Conservation (phyloP, 1,140 invertebrate species). For the Trichonephila clavata region DNA sequence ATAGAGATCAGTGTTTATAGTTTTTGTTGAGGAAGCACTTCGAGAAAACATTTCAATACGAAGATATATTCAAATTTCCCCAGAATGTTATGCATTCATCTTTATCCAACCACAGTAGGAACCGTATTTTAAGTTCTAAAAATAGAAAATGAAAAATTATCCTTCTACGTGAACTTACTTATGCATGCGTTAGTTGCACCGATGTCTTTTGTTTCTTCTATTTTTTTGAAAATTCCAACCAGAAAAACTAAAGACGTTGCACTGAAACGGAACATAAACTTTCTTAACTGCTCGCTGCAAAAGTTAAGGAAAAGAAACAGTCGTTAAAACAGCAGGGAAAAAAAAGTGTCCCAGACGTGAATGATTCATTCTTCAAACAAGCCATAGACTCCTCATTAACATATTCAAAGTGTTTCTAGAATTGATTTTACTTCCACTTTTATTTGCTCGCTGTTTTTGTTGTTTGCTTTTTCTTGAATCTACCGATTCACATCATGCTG, state of each 20-base stretch:
- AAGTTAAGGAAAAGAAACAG: slow-evolving; percentile 35
- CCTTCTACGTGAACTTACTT: not conserved
- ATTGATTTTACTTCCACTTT: slow-evolving; percentile 38
- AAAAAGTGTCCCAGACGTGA: slow-evolving; percentile 40
- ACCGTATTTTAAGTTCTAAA: not conserved
- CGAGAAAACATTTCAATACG: not conserved
- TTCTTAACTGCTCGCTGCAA: slow-evolving; percentile 25
- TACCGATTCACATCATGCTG: slow-evolving; percentile 15
- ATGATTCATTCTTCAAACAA: slow-evolving; percentile 59
- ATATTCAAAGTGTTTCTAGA: slow-evolving; percentile 66
- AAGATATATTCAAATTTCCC: not conserved
- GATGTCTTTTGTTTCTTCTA: not conserved
- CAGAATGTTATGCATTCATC: not conserved
- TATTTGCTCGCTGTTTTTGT: slow-evolving; percentile 29
- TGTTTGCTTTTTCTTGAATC: slow-evolving; percentile 15
- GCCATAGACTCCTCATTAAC: slow-evolving; percentile 59
- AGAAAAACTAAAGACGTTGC: slow-evolving; percentile 20
- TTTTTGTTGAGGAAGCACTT: not conserved
- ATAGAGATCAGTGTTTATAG: no score
- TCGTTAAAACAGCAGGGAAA: slow-evolving; percentile 21
- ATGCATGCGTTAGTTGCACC: slow-evolving; percentile 15
- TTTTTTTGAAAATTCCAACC: not conserved
- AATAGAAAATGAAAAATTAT: slow-evolving; percentile 20
- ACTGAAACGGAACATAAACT: slow-evolving; percentile 44
- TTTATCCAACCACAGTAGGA: not conserved